Conservation (phyloP, 2,113 vertebrate genomes). For the Esox niger region DNA sequence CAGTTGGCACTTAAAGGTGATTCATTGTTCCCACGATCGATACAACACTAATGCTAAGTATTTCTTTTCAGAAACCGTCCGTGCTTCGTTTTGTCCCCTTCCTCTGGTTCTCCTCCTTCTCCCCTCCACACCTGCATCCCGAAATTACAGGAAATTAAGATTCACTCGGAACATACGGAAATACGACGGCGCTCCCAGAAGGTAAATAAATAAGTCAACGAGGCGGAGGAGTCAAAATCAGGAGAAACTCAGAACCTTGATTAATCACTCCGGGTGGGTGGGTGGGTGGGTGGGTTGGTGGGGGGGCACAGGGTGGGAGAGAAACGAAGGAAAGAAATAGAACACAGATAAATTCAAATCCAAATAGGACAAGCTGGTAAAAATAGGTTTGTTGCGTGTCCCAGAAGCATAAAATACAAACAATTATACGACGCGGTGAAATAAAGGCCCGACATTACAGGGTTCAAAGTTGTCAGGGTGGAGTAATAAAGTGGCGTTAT, state of each 20-base stretch:
- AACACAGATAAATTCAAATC: slow-evolving; percentile 12
- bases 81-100: neutral
- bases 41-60: slow-evolving; percentile 22
- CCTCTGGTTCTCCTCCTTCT: neutral
- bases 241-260: slow-evolving; percentile 28
- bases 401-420: slow-evolving; percentile 26
- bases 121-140: neutral
- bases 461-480: neutral
- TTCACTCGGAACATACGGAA: slow-evolving; percentile 23
- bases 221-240: slow-evolving; percentile 22
- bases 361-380: slow-evolving; percentile 13
- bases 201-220: slow-evolving; percentile 35
- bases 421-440: slow-evolving; percentile 7
- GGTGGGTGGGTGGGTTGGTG: slow-evolving; percentile 7
- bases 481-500: neutral
- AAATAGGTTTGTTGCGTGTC: slow-evolving; percentile 6
- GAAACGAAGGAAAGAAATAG: neutral
- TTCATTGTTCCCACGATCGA: neutral
- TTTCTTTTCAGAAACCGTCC: slow-evolving; percentile 28
- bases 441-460: no score
- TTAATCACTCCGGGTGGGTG: slow-evolving; percentile 34
- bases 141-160: slow-evolving; percentile 59
- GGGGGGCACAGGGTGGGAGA: no score
- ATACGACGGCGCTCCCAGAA: slow-evolving; percentile 27
- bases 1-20: slow-evolving; percentile 17